These are phyloP conservation scores for Xanthia togata DNA, from an alignment of 2,888 invertebrate genomes.

Conservation along the genomic window DNA sequence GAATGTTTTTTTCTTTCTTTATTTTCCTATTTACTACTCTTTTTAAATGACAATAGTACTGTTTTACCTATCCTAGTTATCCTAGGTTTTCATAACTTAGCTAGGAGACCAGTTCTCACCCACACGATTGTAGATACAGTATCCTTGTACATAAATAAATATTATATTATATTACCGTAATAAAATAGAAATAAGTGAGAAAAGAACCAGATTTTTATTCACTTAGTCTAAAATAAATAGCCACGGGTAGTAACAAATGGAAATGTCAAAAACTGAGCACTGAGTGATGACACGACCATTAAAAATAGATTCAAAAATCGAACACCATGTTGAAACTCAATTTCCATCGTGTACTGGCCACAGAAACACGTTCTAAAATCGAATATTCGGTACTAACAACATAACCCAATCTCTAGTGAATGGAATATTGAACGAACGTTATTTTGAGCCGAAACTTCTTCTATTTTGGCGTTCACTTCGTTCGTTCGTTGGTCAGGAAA, in stretches of 20 bases:
- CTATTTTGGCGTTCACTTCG: neutral
- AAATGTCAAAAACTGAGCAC: conserved; percentile 11
- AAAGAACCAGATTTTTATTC: too few species aligned
- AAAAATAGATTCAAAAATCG: conserved; percentile 23
- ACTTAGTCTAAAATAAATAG: conserved; percentile 8
- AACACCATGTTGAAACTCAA: conserved; percentile 28
- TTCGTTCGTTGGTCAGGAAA: neutral
- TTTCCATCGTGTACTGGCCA: conserved; percentile 1
- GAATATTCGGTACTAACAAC: conserved; percentile 6
- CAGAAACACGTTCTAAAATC: conserved; percentile 17
- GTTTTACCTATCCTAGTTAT: too few species aligned
- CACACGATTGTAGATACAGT: too few species aligned
- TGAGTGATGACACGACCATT: conserved; percentile 13
- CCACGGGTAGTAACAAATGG: conserved; percentile 9
- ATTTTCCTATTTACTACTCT: too few species aligned
- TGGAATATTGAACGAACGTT: conserved; percentile 16
- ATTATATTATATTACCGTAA: too few species aligned
- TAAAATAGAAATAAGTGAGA: too few species aligned
- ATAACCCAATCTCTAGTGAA: conserved; percentile 13
- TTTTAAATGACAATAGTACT: too few species aligned
- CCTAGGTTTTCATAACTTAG: too few species aligned
- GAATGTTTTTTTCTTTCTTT: too few species aligned
- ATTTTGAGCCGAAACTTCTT: neutral
- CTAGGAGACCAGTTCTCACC: too few species aligned
- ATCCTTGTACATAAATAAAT: too few species aligned